phyloP scores from a whole-genome alignment of 2,888 invertebrate genomes.

The Temnothorax rugatulus region DNA sequence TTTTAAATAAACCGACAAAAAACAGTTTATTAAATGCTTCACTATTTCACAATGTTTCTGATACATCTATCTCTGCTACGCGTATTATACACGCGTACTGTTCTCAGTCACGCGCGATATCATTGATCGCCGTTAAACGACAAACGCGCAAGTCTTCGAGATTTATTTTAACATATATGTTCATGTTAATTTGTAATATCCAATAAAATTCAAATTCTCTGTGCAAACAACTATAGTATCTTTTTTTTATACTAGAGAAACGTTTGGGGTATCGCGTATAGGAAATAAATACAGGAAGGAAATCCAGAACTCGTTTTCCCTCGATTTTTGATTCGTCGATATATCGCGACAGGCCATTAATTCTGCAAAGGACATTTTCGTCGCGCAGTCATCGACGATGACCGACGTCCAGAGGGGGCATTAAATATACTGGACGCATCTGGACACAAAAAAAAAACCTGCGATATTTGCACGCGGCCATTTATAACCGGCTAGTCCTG shows the following conservation, averaged over 20 bases:
- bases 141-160: conserved; percentile 16
- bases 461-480: conserved; percentile 78
- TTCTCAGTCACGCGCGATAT: conserved; percentile 25
- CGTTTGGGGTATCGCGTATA: background rate
- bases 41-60: background rate
- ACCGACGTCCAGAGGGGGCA: conserved; percentile 62
- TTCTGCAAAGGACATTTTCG: conserved; percentile 61
- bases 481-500: conserved; percentile 79
- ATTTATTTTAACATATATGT: conserved; percentile 26
- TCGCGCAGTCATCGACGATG: conserved; percentile 45
- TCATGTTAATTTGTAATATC: background rate
- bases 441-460: conserved; percentile 75
- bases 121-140: conserved; percentile 23
- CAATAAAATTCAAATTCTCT: conserved; percentile 28
- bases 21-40: background rate
- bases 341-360: conserved; percentile 68
- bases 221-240: conserved; percentile 26
- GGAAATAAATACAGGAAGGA: conserved; percentile 10
- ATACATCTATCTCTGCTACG: background rate
- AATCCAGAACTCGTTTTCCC: conserved; percentile 18
- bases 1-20: conserved; percentile 16
- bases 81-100: background rate
- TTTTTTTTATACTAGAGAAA: background rate
- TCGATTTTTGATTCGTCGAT: conserved; percentile 41
- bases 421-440: conserved; percentile 74